phyloP scores from a whole-genome alignment of 64 coral and sea anemone genomes.

The Porites australiensis region DNA sequence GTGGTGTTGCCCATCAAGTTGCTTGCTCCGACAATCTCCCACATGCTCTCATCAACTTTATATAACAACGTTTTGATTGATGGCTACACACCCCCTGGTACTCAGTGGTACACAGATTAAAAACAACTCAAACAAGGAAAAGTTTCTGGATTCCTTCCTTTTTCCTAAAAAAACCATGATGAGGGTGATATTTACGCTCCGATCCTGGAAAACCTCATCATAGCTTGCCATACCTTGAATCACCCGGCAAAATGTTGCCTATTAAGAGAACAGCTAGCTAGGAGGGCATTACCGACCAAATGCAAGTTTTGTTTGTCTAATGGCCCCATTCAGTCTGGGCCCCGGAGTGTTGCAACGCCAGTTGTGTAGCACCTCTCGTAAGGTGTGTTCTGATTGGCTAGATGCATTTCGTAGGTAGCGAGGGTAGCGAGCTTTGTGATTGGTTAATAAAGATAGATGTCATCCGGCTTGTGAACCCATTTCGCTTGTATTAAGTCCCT shows the following conservation, averaged over 20 bases:
- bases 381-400: too few species aligned
- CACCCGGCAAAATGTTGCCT: neutral
- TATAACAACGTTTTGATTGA: conserved; percentile 1
- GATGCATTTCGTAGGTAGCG: too few species aligned
- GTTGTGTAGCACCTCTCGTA: too few species aligned
- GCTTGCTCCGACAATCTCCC: conserved; percentile 1
- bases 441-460: too few species aligned
- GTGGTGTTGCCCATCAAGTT: neutral
- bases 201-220: neutral
- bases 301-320: neutral
- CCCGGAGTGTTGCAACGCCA: conserved; percentile 5
- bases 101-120: neutral
- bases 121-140: neutral
- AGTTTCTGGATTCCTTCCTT: neutral
- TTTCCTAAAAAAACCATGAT: neutral
- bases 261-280: neutral
- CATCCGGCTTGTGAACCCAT: too few species aligned
- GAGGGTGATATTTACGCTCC: neutral
- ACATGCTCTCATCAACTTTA: conserved; percentile 8
- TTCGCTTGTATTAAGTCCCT: too few species aligned
- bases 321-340: conserved; percentile 1
- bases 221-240: neutral
- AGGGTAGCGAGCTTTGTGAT: too few species aligned
- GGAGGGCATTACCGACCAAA: neutral
- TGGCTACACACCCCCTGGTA: neutral